phyloP scores from a whole-genome alignment of 2,797 vertebrate species.

The Melanogrammus aeglefinus region DNA sequence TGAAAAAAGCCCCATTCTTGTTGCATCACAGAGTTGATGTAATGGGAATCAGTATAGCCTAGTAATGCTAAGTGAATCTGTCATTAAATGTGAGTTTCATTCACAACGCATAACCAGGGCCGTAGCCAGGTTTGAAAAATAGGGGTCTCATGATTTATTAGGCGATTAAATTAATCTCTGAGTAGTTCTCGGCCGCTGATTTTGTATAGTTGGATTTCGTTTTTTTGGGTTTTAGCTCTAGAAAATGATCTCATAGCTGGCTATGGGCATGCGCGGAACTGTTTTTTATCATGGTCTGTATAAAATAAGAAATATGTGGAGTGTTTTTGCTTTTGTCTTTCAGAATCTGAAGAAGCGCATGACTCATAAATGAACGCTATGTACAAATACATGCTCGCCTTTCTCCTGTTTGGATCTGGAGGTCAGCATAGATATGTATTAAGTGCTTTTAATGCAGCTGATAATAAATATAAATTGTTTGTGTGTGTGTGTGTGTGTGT shows the following conservation, averaged over 20 bases:
- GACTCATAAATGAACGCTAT: slow-evolving; percentile 43
- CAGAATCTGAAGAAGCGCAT: slow-evolving; percentile 39
- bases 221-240: too few relatives aligned
- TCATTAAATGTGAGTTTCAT: background rate
- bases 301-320: background rate
- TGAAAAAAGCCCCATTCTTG: background rate
- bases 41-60: background rate
- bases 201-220: too few relatives aligned
- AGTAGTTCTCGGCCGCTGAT: too few relatives aligned
- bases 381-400: slow-evolving; percentile 25
- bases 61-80: background rate
- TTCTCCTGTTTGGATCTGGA: slow-evolving; percentile 35
- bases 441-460: background rate
- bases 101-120: background rate
- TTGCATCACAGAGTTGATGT: background rate
- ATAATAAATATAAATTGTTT: background rate
- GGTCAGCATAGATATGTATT: slow-evolving; percentile 43
- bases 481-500: background rate
- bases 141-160: too few relatives aligned
- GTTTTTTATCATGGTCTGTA: background rate
- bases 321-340: slow-evolving; percentile 23
- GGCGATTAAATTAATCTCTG: too few relatives aligned
- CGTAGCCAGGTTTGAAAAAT: too few relatives aligned
- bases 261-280: background rate
- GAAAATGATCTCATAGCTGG: too few relatives aligned